These are phyloP conservation scores for Bucorvus abyssinicus DNA, from an alignment of 2,797 vertebrate genomes.

Conservation along the genomic window DNA sequence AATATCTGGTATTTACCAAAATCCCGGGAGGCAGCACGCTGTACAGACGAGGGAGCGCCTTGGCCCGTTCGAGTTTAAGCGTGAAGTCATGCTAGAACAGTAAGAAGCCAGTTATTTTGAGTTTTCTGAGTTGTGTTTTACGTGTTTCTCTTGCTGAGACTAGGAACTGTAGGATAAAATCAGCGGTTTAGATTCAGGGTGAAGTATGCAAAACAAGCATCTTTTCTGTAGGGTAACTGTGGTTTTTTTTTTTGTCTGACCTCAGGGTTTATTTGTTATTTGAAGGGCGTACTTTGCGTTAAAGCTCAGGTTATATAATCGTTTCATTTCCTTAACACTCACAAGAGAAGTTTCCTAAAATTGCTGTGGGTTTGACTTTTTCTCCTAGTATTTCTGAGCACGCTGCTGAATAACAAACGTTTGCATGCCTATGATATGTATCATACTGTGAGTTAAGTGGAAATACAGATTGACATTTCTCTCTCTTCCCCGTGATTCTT, in stretches of 20 bases:
- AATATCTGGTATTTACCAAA: neutral
- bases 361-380: neutral
- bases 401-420: neutral
- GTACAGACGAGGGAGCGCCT: neutral
- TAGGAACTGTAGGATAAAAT: neutral
- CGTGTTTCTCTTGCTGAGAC: neutral
- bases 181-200: neutral
- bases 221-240: neutral
- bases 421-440: neutral
- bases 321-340: neutral
- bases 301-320: neutral
- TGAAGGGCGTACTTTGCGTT: neutral
- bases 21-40: neutral
- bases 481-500: neutral
- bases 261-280: neutral
- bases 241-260: neutral
- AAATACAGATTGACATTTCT: neutral
- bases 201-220: neutral
- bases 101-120: neutral
- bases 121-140: neutral
- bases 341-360: neutral
- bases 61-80: neutral
- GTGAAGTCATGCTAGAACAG: constrained; percentile 22
- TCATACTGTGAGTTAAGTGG: neutral
- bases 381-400: neutral